Base-by-base conservation (phyloP, 2,888 invertebrate species). In the Cataglyphis livida region DNA sequence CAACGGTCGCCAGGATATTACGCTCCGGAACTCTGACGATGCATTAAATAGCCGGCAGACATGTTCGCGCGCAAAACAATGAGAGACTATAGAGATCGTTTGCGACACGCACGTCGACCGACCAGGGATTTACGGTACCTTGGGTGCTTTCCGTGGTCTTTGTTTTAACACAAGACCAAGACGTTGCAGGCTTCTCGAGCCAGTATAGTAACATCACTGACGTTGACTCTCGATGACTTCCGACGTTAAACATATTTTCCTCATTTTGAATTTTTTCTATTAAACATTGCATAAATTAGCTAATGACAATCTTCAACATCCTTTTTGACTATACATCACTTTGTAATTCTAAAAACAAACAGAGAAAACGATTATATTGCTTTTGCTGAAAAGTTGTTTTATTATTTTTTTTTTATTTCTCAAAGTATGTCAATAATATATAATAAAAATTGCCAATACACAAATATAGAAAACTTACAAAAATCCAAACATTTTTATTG, bases 11-110 rank as follows among this genome's bases (percentile, higher is more conserved):
- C 18, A 15, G 71, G 74, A 79, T 79, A 79, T 71, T 81, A 70
- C 59, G 21, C 66, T 41, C 76, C 71, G 86, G 81, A 85, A 83
- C 82, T 65, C 78, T 79, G 74, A 54, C 64, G 79, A 68, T 70
- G 86, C 74, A 83, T 86, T 86, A 86, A 85, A 82, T 83, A 83
- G 83, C 73, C 81, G 82, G 79, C 81, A 71, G 85, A 79, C 75
- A 75, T 76, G 86, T 85, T 86, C 74, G 76, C 83, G 83, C 61
- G 78, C 74, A 73, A 85, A 86, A 86, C 86, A 86, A 86, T 86
- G 83, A 85, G 86, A 81, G 76, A 76, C 81, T 81, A 83, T 76
- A 81, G 84, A 78, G 85, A 85, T 61, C 85, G 82, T 82, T 85
- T 65, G 82, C 81, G 86, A 86, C 85, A 83, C 81, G 83, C 78